Percentiles rank a stretch among this genome's conserved stretches.
Conservation (phyloP, 2,888 invertebrate genomes). For the Protophormia terraenovae region DNA sequence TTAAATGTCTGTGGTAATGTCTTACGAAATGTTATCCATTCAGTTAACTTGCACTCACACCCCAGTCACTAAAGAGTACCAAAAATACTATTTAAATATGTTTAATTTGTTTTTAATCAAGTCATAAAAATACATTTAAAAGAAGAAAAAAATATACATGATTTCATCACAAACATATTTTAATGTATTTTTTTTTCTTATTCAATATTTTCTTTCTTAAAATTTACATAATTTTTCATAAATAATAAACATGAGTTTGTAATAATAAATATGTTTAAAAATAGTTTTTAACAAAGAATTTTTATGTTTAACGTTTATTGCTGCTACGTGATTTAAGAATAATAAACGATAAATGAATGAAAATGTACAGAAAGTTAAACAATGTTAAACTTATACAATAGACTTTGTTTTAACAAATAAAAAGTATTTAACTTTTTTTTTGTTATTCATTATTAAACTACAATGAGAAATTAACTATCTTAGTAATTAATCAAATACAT, state of each 20-base stretch:
- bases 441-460: neutral
- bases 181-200: neutral
- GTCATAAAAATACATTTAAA: slow-evolving; percentile 16
- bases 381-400: slow-evolving; percentile 34
- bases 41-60: neutral
- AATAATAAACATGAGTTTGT: slow-evolving; percentile 42
- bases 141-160: neutral
- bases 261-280: slow-evolving; percentile 32
- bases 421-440: neutral
- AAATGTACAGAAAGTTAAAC: neutral
- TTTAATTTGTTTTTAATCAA: slow-evolving; percentile 36
- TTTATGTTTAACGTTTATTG: slow-evolving; percentile 60
- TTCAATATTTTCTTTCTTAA: neutral
- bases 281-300: slow-evolving; percentile 53
- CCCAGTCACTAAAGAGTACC: neutral
- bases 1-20: neutral
- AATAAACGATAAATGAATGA: slow-evolving; percentile 7
- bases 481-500: slow-evolving; percentile 61
- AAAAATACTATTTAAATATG: neutral
- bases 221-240: slow-evolving; percentile 26
- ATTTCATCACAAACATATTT: neutral
- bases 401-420: neutral
- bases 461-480: slow-evolving; percentile 42
- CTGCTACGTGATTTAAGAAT: slow-evolving; percentile 53
- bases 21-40: slow-evolving; percentile 1